Base-by-base conservation (phyloP, 2,797 vertebrate genomes). In the Myotis myotis region DNA sequence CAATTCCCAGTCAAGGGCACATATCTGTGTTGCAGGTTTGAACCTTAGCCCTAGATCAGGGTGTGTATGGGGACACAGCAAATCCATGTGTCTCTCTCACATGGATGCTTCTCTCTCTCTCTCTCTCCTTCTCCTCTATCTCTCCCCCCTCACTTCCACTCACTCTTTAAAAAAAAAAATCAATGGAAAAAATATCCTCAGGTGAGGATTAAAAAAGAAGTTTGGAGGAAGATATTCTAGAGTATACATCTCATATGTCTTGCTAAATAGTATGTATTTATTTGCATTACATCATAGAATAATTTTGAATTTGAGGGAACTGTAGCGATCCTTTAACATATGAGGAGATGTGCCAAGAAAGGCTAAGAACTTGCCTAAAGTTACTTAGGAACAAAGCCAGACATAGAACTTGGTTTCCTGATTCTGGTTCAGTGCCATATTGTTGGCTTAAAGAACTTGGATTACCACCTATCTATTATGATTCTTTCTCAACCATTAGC, bases 291-390 rank as follows among this genome's bases (percentile, higher is more conserved):
- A 38, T 74, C 57, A 62, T 49, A 88, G 44, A 90, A 76, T 76
- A 74, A 62, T 30, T 66, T 72, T 96, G 41, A 62, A 41, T 96
- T 88, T 95, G 49, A 74, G 36, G 25, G 13, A 23, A 95, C 60
- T 33, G 66, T 80, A 91, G 47, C 94, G 22, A 53, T 92, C 47
- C 23, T 72, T 95, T 33, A 44, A 36, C 41, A 84, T 53, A 55
- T 51, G 33, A 87, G 22, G 30, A 90, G 84, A 82, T 70, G 5
- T 78, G 23, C 64, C n/a, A 75, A 55, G 60, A 80, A 85, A 88
- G 74, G 23, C 84, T 70, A 41, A 87, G 30, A 93, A 36, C 64
- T 88, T 86, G 64, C 51, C 36, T 66, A 16, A 89, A 66, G 47
- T 93, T 87, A 78, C 28, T 74, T 57, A 82, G 68, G 16, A 87